Base-by-base conservation (phyloP, 2,888 invertebrate genomes). In the Heliothis peltigera region DNA sequence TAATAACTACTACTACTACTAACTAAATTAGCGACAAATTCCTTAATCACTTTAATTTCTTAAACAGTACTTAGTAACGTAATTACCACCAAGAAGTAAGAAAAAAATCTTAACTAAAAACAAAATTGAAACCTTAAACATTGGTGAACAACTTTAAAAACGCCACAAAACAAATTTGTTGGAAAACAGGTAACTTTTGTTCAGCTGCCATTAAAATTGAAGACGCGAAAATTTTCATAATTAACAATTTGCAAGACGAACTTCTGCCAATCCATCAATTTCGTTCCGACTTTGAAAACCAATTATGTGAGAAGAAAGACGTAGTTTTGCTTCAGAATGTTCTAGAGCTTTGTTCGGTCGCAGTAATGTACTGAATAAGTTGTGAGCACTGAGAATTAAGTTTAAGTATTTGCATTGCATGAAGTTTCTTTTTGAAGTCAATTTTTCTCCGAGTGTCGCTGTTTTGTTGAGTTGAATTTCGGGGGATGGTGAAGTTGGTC, bases 221-320 rank as follows among this genome's bases (percentile, higher is more conserved):
- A 77, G 78, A 76, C 73, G 75, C 55, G 64, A 69, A 82, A 86
- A 92, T 92, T 92, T 90, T 84, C 89, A 92, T 92, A 91, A 91
- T 92, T 91, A 92, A 90, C 91, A 91, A 91, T 90, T 91, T 88
- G 81, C 66, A 79, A 83, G 87, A 86, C 87, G 86, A 91, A 91
- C 87, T 92, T 81, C 73, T 83, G 88, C 89, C 91, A 91, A 91
- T 92, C 90, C 87, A 92, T 92, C 91, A 91, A 89, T 90, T 89
- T 81, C 66, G 72, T 79, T 64, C 70, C 47, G 86, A 87, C 85
- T 89, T 87, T 81, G 77, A 79, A 85, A 90, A 88, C 85, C 86
- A 91, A 91, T 92, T 92, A 90, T 82, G 84, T 80, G 85, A 32
- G 78, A 81, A 76, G 80, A 76, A 79, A 78, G 69, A 68, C 79